phyloP scores from a whole-genome alignment of 2,113 vertebrate species.

The Uria lomvia region DNA sequence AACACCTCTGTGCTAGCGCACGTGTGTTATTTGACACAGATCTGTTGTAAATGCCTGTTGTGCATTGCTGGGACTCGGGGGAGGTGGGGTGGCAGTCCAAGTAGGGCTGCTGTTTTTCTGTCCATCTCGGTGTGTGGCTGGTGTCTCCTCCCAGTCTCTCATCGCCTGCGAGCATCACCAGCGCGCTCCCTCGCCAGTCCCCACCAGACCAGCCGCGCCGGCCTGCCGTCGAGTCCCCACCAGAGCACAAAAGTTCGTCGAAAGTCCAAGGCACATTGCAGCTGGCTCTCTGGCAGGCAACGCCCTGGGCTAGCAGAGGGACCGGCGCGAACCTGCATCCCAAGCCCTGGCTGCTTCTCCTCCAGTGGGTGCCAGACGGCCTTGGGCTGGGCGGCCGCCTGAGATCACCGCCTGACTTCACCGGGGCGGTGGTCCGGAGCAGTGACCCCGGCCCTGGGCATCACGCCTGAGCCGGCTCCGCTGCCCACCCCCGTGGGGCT shows the following conservation, averaged over 20 bases:
- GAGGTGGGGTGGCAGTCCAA: background rate
- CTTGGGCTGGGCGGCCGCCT: background rate
- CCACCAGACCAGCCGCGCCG: background rate
- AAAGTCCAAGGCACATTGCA: constrained; percentile 34
- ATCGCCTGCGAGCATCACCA: background rate
- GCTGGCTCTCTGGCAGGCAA: background rate
- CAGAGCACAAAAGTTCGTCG: constrained; percentile 54
- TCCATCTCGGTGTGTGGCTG: background rate
- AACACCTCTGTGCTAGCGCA: background rate
- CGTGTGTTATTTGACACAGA: background rate
- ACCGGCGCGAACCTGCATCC: background rate
- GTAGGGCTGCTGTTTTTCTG: background rate
- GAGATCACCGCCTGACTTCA: constrained; percentile 61
- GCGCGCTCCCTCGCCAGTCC: background rate
- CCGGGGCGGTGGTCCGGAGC: constrained; percentile 5
- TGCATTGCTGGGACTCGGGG: background rate
- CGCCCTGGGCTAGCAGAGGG: constrained; percentile 9
- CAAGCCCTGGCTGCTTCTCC: background rate
- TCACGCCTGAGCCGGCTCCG: background rate
- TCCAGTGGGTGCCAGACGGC: constrained; percentile 23
- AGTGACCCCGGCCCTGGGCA: background rate
- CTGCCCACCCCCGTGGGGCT: background rate
- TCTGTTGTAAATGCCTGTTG: background rate
- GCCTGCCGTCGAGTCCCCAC: background rate
- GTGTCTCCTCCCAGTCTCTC: background rate